Conservation (phyloP, 1,140 invertebrate species). For the Cyphomyrmex costatus region DNA sequence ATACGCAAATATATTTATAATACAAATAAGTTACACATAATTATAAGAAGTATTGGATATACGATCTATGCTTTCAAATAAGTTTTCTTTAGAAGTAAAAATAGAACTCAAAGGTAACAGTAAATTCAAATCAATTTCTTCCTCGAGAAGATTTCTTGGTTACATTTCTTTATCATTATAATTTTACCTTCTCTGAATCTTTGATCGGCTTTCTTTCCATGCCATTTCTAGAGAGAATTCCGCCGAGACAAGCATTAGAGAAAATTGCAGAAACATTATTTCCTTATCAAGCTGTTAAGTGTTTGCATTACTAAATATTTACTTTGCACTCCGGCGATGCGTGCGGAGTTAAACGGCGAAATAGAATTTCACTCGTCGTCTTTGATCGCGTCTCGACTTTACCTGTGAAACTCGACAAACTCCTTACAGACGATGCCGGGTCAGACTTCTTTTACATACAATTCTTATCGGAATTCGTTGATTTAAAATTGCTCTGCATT, state of each 20-base stretch:
- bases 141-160: conserved; percentile 6
- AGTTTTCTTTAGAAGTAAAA: neutral
- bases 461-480: conserved; percentile 22
- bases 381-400: conserved; percentile 23
- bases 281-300: conserved; percentile 35
- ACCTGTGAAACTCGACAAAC: conserved; percentile 34
- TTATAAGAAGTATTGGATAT: conserved; percentile 2
- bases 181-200: conserved; percentile 9
- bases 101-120: neutral
- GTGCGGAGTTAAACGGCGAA: conserved; percentile 39
- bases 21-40: neutral
- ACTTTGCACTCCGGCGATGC: conserved; percentile 28
- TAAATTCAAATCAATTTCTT: neutral
- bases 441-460: neutral
- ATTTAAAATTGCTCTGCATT: conserved; percentile 7
- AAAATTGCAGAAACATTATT: conserved; percentile 48
- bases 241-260: neutral
- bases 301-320: conserved; percentile 61
- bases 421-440: neutral
- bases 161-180: conserved; percentile 3
- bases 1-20: neutral
- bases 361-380: conserved; percentile 47
- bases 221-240: conserved; percentile 23
- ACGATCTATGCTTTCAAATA: neutral
- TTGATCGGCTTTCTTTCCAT: conserved; percentile 25